Percentiles rank a stretch among this genome's conserved stretches.
Conservation (phyloP, 2,113 vertebrate species). For the Anseranas semipalmata region DNA sequence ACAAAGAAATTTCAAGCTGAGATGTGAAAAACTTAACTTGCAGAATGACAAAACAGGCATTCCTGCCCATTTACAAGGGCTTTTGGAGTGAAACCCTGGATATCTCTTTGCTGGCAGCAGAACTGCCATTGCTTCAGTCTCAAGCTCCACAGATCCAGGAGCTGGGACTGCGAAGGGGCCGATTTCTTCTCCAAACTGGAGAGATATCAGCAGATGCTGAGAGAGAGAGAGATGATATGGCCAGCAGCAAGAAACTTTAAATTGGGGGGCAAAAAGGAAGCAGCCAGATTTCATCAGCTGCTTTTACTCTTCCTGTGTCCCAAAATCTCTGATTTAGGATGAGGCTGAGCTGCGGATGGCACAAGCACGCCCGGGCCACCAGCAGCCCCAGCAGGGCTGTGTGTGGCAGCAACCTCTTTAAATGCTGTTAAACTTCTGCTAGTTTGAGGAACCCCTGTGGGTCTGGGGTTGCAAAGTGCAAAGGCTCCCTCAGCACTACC, state of each 20-base stretch:
- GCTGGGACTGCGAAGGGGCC: background rate
- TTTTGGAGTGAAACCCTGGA: background rate
- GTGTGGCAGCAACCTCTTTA: slow-evolving; percentile 27
- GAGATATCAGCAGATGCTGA: background rate
- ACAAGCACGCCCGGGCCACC: background rate
- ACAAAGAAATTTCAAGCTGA: background rate
- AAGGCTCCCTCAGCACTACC: slow-evolving; percentile 23
- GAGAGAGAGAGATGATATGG: too few species aligned
- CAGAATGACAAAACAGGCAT: background rate
- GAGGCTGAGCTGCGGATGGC: background rate
- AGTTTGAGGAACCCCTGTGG: slow-evolving; percentile 13
- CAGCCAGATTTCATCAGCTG: background rate
- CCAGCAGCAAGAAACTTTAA: background rate
- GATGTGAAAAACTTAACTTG: background rate
- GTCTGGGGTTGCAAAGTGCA: slow-evolving; percentile 25
- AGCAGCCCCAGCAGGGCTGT: background rate
- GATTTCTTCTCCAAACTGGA: background rate
- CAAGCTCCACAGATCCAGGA: background rate
- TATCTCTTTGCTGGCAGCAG: background rate
- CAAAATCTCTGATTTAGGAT: background rate
- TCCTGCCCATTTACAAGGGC: background rate
- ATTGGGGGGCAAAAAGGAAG: background rate
- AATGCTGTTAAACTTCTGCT: slow-evolving; percentile 24
- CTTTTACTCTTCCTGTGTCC: background rate
- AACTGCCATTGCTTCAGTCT: background rate